A percentile compares a stretch with the other conserved stretches of the same genome.
Evolutionary conservation across 2,888 invertebrate genomes (phyloP).

Genomic region (Volucella zonaria): DNA sequence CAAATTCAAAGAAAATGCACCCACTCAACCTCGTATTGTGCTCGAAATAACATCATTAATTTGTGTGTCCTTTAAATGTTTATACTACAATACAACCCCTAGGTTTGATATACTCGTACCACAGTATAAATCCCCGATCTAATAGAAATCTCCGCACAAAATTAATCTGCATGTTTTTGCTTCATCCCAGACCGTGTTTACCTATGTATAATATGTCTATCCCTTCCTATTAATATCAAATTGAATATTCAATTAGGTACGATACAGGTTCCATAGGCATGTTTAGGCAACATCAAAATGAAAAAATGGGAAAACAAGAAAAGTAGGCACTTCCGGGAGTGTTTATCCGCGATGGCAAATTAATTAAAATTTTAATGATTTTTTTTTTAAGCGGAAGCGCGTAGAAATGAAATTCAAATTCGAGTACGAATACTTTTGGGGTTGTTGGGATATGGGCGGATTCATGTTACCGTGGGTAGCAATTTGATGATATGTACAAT

Average conservation of each 20-base stretch:
- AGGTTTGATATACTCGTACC: background rate
- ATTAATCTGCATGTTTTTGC: background rate
- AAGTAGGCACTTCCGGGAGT: background rate
- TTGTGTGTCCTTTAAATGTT: background rate
- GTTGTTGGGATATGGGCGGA: no score
- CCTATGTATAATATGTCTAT: background rate
- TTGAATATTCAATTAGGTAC: conserved; percentile 22
- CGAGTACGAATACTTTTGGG: no score
- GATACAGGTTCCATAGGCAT: background rate
- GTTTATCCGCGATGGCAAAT: conserved; percentile 19
- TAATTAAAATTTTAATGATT: conserved; percentile 17
- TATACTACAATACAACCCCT: no score
- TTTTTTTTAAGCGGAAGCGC: no score
- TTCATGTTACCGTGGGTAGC: no score
- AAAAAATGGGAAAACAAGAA: background rate
- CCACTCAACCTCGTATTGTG: no score
- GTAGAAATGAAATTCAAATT: no score
- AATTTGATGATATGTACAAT: no score
- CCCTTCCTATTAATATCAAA: conserved; percentile 1
- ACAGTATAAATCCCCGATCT: background rate
- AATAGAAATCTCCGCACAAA: background rate
- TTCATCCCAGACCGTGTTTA: background rate
- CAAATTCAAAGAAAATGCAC: no score
- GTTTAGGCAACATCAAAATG: background rate
- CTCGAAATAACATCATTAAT: no score